Percentiles rank a stretch among this genome's conserved stretches.
Conservation (phyloP, 2,113 vertebrate species). For the Monopterus albus region DNA sequence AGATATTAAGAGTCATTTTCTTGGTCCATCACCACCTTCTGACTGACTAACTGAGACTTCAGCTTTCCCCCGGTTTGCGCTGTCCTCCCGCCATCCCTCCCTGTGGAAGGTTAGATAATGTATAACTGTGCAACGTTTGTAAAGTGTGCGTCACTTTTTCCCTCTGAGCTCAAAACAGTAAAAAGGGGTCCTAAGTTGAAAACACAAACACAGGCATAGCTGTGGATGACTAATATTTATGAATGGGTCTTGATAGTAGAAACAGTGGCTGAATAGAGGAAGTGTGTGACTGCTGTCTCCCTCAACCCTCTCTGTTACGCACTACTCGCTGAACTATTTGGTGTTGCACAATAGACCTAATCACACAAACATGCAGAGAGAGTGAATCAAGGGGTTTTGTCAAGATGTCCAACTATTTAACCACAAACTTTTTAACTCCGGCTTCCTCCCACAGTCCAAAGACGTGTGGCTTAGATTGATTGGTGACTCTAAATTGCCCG, state of each 20-base stretch:
- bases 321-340: not conserved
- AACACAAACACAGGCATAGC: conserved; percentile 23
- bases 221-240: conserved; percentile 39
- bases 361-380: not conserved
- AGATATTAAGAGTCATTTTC: no score
- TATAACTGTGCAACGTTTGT: not conserved
- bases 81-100: conserved; percentile 52
- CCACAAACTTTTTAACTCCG: no score
- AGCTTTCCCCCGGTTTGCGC: not conserved
- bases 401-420: not conserved
- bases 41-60: not conserved
- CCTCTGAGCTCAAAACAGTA: not conserved
- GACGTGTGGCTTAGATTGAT: no score
- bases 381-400: conserved; percentile 4
- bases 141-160: conserved; percentile 30
- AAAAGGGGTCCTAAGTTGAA: not conserved
- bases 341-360: conserved; percentile 36
- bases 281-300: not conserved
- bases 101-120: conserved; percentile 26
- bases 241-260: conserved; percentile 15
- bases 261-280: not conserved
- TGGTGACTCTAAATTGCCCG: no score
- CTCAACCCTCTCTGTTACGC: conserved; percentile 14
- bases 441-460: no score
- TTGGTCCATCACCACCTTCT: no score